Percentiles rank a stretch among this genome's conserved stretches.
phyloP scores from a whole-genome alignment of 1,140 invertebrate genomes.

The Ostrea edulis region DNA sequence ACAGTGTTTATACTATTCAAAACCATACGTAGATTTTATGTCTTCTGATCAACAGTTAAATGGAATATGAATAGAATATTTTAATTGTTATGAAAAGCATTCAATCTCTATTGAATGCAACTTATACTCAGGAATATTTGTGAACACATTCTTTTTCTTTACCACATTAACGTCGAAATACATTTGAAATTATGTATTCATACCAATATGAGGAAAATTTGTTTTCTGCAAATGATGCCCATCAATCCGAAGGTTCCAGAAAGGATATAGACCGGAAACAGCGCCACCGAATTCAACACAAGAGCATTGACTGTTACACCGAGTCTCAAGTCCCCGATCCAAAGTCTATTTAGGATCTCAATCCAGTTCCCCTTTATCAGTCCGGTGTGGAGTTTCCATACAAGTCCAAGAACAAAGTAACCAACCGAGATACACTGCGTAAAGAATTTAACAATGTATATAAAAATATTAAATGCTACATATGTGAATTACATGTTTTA shows the following conservation, averaged over 20 bases:
- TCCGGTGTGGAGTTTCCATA: not conserved
- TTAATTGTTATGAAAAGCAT: not conserved
- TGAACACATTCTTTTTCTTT: no score
- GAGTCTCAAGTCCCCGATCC: not conserved
- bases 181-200: not conserved
- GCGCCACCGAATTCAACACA: not conserved
- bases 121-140: not conserved
- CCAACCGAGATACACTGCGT: not conserved
- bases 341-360: not conserved
- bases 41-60: no score
- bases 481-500: no score
- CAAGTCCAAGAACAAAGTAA: slow-evolving; percentile 4
- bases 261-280: not conserved
- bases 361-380: not conserved
- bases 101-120: not conserved
- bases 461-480: no score
- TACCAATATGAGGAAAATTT: not conserved
- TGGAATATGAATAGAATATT: no score
- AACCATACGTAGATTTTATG: no score
- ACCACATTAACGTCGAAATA: not conserved
- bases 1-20: no score
- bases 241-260: not conserved
- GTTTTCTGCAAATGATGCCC: not conserved
- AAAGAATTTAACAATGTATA: not conserved
- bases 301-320: not conserved